phyloP scores from a whole-genome alignment of 2,888 invertebrate species.

The Synanthedon tipuliformis region DNA sequence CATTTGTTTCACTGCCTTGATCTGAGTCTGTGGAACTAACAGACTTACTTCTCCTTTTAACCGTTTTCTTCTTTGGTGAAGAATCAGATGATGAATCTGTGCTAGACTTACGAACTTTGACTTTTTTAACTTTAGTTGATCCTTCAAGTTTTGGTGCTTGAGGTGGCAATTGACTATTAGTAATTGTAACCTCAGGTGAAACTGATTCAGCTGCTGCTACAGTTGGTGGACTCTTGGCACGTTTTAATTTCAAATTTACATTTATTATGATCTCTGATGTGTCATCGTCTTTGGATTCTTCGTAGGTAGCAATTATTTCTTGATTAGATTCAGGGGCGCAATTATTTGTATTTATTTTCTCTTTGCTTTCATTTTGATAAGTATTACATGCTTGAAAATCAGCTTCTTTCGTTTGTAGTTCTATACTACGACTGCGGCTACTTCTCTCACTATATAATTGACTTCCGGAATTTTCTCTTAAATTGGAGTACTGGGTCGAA shows the following conservation, averaged over 20 bases:
- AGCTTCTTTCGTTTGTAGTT: slow-evolving; percentile 36
- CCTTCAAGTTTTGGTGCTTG: slow-evolving; percentile 59
- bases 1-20: slow-evolving; percentile 33
- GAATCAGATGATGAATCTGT: slow-evolving; percentile 51
- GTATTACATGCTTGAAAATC: slow-evolving; percentile 9
- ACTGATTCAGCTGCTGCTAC: slow-evolving; percentile 34
- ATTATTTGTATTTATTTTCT: slow-evolving; percentile 19
- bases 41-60: slow-evolving; percentile 57
- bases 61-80: slow-evolving; percentile 43
- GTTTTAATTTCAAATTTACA: slow-evolving; percentile 56
- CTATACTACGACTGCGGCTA: slow-evolving; percentile 48
- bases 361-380: slow-evolving; percentile 25
- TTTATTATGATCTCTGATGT: slow-evolving; percentile 56
- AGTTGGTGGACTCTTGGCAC: slow-evolving; percentile 37
- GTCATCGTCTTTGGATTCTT: slow-evolving; percentile 48
- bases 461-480: slow-evolving; percentile 33
- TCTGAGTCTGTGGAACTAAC: slow-evolving; percentile 57
- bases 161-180: slow-evolving; percentile 59
- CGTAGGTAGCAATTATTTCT: slow-evolving; percentile 35
- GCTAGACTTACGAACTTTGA: slow-evolving; percentile 48
- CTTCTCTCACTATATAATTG: slow-evolving; percentile 41
- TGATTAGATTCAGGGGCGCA: slow-evolving; percentile 24
- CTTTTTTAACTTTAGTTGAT: slow-evolving; percentile 39
- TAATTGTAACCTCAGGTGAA: slow-evolving; percentile 52
- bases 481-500: slow-evolving; percentile 54